Percentiles rank a stretch among this genome's conserved stretches.
Conservation (phyloP, 2,888 invertebrate genomes). For the Liodrosophila aerea region DNA sequence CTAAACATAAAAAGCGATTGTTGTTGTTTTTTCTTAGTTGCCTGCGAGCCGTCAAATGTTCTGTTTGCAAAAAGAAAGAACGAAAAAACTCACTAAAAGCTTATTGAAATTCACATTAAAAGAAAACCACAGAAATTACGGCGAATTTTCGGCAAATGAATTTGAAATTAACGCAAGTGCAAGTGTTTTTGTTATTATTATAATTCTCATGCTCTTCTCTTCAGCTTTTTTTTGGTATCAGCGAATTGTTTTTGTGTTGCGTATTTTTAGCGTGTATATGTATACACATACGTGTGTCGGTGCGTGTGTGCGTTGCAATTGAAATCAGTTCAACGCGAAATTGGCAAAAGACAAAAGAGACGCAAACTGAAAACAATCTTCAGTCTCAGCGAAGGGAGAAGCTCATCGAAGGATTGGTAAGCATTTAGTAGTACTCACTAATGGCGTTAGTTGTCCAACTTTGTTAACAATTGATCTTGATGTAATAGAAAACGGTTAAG, state of each 20-base stretch:
- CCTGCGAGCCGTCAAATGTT: conserved; percentile 27
- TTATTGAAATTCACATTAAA: conserved; percentile 6
- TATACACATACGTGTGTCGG: conserved; percentile 2
- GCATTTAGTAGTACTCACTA: not conserved
- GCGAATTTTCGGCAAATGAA: conserved; percentile 23
- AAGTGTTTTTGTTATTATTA: conserved; percentile 29
- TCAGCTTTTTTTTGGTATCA: conserved; percentile 40
- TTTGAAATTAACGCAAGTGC: conserved; percentile 31
- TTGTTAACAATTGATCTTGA: too few relatives aligned
- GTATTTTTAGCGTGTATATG: conserved; percentile 49
- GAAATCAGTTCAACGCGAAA: conserved; percentile 32
- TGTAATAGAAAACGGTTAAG: too few relatives aligned
- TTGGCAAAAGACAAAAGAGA: conserved; percentile 35
- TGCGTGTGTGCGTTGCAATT: conserved; percentile 26
- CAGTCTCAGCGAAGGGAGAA: not conserved
- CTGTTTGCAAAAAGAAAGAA: conserved; percentile 1
- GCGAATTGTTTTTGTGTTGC: conserved; percentile 27
- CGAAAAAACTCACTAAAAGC: conserved; percentile 4
- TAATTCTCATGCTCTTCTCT: conserved; percentile 4
- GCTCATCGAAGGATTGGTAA: conserved; percentile 38
- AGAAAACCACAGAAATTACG: not conserved
- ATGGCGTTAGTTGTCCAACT: too few relatives aligned
- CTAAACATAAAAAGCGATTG: conserved; percentile 16
- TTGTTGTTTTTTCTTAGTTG: conserved; percentile 43
- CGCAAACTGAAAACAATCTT: conserved; percentile 23